Percentiles rank a stretch among this genome's conserved stretches.
Conservation (phyloP, 2,888 invertebrate species). For the Sympetrum striolatum region DNA sequence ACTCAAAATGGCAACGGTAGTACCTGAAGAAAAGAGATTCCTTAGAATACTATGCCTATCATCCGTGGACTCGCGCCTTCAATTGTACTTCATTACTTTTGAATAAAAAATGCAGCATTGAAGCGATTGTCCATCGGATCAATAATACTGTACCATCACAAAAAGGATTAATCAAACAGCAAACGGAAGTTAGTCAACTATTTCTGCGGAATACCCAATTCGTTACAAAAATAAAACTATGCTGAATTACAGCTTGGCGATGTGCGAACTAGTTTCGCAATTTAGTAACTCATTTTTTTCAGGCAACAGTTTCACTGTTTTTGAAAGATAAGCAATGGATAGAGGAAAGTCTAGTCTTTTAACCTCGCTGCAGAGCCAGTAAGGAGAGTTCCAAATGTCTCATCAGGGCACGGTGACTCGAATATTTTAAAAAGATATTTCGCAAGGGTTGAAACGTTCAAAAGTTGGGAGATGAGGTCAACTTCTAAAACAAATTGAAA, state of each 20-base stretch:
- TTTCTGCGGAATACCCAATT: not conserved
- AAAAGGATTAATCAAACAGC: not conserved
- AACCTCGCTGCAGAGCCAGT: no score
- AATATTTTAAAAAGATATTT: no score
- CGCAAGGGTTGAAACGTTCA: no score
- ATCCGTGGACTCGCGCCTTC: not conserved
- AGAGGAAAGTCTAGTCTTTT: no score
- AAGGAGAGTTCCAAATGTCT: no score
- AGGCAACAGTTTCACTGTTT: not conserved
- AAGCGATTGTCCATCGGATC: not conserved
- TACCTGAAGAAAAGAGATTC: not conserved
- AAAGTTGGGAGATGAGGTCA: no score
- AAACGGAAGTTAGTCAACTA: not conserved
- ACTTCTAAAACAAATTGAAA: no score
- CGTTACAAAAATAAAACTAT: slow-evolving; percentile 36
- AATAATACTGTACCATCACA: slow-evolving; percentile 37
- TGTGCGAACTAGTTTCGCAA: slow-evolving; percentile 19
- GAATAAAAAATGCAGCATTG: not conserved
- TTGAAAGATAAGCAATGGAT: not conserved
- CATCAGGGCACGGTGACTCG: no score
- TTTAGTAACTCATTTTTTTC: not conserved
- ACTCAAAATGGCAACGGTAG: not conserved
- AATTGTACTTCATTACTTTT: not conserved
- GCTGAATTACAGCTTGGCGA: not conserved
- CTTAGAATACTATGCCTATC: not conserved